Evolutionary conservation across 2,888 invertebrate species (phyloP), one percentile per base, ranked within the genome.

Genomic region (Epicampocera succincta): DNA sequence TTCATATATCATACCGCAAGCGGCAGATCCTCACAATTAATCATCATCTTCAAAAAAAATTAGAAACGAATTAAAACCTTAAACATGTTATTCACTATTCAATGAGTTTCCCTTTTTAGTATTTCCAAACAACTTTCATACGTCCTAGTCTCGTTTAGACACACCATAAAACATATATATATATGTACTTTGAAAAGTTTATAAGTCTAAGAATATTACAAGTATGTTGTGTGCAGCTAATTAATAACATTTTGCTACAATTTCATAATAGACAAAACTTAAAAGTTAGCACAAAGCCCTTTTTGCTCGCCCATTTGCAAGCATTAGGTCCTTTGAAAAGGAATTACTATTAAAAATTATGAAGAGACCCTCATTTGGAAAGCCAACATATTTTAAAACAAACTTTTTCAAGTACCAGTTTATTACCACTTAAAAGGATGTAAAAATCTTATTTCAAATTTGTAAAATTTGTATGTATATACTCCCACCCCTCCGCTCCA

Each of bases 381-480:
- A 33, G 19, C 58, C 17, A 60, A 65, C 50, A 58, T 48, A 72
- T 52, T 72, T 72, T 44, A 44, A 44, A 44, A 9, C 25, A 52
- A 58, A 58, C 38, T 65, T 1, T 0, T 19, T 33, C 44, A 78
- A 78, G 72, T 60, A 78, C 65, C 72, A 65, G 72, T 78, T 78
- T 72, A 72, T 66, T 50, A 19, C 29, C 50, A 66, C 50, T 78
- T 63, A 58, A 72, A 19, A 44, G 42, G 50, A 33, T 50, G 29
- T 69, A 21, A 71, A 56, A 48, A 48, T 42, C 56, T 50, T 72
- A 9, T 65, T 71, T 58, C 29, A 29, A 71, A 15, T 65, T 69
- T 54, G 5, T 19, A 19, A n/a, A 50, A 9, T 25, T 42, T 40
- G 0, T 75, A 9, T 11, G 2, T 29, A 6, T 54, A 13, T 42